Evolutionary conservation across 2,113 vertebrate species (phyloP).

Genomic region (Felis chaus): DNA sequence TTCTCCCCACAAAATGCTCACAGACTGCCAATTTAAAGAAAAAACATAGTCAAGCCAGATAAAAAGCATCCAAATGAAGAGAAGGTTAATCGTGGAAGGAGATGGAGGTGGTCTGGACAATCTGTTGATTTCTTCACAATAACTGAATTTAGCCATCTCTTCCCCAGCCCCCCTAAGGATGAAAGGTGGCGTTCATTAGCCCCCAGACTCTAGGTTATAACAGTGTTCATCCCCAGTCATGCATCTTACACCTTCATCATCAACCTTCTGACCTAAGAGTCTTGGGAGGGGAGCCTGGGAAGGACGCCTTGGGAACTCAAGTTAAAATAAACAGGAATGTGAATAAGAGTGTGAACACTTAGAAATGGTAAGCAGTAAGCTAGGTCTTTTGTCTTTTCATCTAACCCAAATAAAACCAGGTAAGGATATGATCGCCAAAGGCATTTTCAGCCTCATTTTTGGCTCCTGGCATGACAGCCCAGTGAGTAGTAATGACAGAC

Average conservation of each 20-base stretch:
- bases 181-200: background rate
- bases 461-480: background rate
- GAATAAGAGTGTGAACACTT: background rate
- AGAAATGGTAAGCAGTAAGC: background rate
- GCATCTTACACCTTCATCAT: background rate
- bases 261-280: background rate
- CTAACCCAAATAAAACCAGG: background rate
- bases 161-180: background rate
- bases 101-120: background rate
- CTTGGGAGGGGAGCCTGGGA: background rate
- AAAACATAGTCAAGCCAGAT: constrained; percentile 12
- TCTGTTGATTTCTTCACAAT: background rate
- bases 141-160: background rate
- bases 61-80: constrained; percentile 57
- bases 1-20: constrained; percentile 36
- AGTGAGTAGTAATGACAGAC: constrained; percentile 51
- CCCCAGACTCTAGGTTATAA: too few relatives aligned
- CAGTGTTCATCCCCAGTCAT: background rate
- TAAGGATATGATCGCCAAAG: background rate
- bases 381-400: background rate
- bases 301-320: background rate
- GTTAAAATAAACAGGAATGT: background rate
- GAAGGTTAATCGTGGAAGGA: background rate
- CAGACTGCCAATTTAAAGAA: constrained; percentile 50
- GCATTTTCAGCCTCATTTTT: constrained; percentile 48